These are phyloP conservation scores for Tyto alba DNA, from an alignment of 2,113 vertebrate genomes.

Conservation along the genomic window DNA sequence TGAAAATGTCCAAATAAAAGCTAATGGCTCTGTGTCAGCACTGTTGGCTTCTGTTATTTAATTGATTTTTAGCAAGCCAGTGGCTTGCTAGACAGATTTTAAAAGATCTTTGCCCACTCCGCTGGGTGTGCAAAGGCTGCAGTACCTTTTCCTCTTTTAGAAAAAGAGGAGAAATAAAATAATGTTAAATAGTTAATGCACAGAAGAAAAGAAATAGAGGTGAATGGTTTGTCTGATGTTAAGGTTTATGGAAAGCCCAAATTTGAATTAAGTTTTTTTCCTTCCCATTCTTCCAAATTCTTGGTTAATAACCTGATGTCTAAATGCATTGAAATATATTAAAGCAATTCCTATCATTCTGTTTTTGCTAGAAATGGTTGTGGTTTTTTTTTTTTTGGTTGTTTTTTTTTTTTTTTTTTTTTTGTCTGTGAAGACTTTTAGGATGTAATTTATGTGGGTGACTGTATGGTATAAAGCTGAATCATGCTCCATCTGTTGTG, in stretches of 20 bases:
- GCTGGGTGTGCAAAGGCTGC: not conserved
- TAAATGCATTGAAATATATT: not conserved
- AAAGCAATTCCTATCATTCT: not conserved
- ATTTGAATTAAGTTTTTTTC: not conserved
- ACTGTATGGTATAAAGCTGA: not conserved
- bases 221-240: not conserved
- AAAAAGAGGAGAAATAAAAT: not conserved
- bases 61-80: constrained; percentile 39
- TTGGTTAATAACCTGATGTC: not conserved
- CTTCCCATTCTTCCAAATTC: not conserved
- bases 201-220: not conserved
- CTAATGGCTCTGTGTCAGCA: constrained; percentile 11
- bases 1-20: constrained; percentile 23
- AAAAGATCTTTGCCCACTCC: not conserved
- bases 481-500: not conserved
- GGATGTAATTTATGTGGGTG: not conserved
- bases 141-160: not conserved
- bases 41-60: not conserved
- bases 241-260: not conserved
- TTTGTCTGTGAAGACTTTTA: not conserved
- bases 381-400: not conserved
- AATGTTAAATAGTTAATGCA: not conserved
- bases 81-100: constrained; percentile 15
- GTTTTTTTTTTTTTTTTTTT: not conserved
- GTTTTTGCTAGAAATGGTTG: not conserved